These are phyloP conservation scores for Prionace glauca DNA, from an alignment of 2,797 vertebrate genomes.

Conservation along the genomic window DNA sequence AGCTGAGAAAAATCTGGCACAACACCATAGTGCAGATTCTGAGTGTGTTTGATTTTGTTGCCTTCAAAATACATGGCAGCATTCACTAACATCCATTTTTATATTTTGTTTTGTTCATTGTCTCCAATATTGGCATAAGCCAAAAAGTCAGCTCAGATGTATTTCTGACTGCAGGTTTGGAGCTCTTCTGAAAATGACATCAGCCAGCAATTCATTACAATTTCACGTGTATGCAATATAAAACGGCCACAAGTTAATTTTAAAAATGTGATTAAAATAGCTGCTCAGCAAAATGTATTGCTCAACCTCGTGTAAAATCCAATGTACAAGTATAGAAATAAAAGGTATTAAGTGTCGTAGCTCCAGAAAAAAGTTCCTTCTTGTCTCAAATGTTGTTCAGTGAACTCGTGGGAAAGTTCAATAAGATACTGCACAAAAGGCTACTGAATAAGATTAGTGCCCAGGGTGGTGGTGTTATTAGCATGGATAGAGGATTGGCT, in stretches of 20 bases:
- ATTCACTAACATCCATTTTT: slow-evolving; percentile 4
- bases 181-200: background rate
- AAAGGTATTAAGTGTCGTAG: background rate
- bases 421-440: no score
- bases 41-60: background rate
- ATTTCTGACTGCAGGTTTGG: background rate
- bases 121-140: background rate
- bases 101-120: background rate
- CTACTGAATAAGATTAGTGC: no score
- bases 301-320: background rate
- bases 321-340: background rate
- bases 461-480: no score
- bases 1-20: background rate
- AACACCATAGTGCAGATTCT: background rate
- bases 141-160: background rate
- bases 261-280: background rate
- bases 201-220: background rate
- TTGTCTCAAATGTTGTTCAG: background rate
- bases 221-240: background rate
- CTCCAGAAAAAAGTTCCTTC: background rate
- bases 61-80: background rate
- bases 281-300: background rate
- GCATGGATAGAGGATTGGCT: no score
- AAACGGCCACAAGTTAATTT: background rate
- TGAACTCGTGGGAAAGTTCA: background rate